Base-by-base conservation (phyloP, 2,797 vertebrate species). In the Glyptemys insculpta region DNA sequence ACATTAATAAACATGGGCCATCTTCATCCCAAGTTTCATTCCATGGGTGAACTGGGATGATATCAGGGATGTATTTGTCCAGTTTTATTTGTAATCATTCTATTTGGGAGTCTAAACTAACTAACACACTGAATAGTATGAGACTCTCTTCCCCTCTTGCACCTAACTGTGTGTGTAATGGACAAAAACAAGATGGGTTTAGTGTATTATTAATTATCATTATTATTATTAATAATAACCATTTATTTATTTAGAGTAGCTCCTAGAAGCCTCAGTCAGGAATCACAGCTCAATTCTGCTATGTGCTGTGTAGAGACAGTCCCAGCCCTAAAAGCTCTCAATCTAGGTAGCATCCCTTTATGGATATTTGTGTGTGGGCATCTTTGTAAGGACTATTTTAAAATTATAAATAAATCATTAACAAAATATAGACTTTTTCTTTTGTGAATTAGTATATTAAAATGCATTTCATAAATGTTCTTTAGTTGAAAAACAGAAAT, bases 391-490 rank as follows among this genome's bases (percentile, higher is more conserved):
- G 62, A 31, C 41, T 65, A 0, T 16, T 0, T 16, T 65, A 0
- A 88, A 0, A 1, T 2, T 0, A 16, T 81, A 0, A 83, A 37
- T 78, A 44, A 65, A 62, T 85, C 29, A n/a, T 41, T 49, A 44
- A 56, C 27, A 78, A n/a, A 41, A 37, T 52, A 62, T 25, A 31
- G 14, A 49, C 16, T 54, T 81, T 62, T 5, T 1, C 50, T 2
- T 52, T 49, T 4, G 29, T 52, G 11, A 15, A 37, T 10, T 19
- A 1, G 1, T 2, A 12, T 37, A 2, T 25, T 5, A 21, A 89
- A 0, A 0, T n/a, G 27, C 2, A 0, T 54, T 49, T 31, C 19
- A 29, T 49, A 1, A 8, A 0, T 6, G 1, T 59, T 65, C 2
- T 50, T 19, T 25, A 6, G 2, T 44, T 31, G 57, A 76, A 89